Percentiles rank a stretch among this genome's conserved stretches.
Evolutionary conservation across 2,797 vertebrate genomes (phyloP).

Genomic region (Vultur gryphus): DNA sequence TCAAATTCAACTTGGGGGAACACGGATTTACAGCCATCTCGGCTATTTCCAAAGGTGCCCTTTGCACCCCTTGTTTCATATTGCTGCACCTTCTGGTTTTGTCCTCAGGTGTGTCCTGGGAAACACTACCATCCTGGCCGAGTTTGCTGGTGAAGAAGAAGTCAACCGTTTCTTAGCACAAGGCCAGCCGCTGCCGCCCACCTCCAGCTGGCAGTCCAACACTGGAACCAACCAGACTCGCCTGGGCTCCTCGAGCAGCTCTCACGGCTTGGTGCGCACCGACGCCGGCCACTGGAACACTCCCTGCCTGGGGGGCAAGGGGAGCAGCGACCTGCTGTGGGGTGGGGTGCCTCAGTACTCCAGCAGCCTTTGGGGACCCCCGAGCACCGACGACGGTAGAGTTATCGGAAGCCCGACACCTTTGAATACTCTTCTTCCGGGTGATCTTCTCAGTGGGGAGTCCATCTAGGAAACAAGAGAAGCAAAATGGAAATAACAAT

Average conservation of each 20-base stretch:
- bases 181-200: slow-evolving; percentile 90
- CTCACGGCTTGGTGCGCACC: slow-evolving; percentile 79
- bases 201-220: slow-evolving; percentile 94
- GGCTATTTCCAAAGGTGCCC: rapidly evolving
- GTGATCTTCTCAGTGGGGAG: slow-evolving; percentile 94
- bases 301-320: slow-evolving; percentile 82
- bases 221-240: slow-evolving; percentile 84
- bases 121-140: slow-evolving; percentile 97
- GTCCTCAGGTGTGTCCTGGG: slow-evolving; percentile 90
- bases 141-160: slow-evolving; percentile 95
- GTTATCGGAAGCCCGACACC: slow-evolving; percentile 92
- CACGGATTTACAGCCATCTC: rapidly evolving
- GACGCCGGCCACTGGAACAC: slow-evolving; percentile 88
- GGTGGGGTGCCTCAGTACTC: slow-evolving; percentile 92
- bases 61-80: rapidly evolving
- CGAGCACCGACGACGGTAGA: slow-evolving; percentile 85
- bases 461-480: slow-evolving; percentile 84
- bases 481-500: slow-evolving; percentile 67
- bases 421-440: slow-evolving; percentile 92
- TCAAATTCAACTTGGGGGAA: rapidly evolving
- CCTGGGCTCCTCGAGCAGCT: slow-evolving; percentile 81
- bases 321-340: slow-evolving; percentile 90
- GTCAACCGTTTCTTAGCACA: slow-evolving; percentile 97
- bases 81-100: rapidly evolving
- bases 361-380: slow-evolving; percentile 92